Evolutionary conservation across 2,888 invertebrate species (phyloP).

Genomic region (Antheraea yamamai): DNA sequence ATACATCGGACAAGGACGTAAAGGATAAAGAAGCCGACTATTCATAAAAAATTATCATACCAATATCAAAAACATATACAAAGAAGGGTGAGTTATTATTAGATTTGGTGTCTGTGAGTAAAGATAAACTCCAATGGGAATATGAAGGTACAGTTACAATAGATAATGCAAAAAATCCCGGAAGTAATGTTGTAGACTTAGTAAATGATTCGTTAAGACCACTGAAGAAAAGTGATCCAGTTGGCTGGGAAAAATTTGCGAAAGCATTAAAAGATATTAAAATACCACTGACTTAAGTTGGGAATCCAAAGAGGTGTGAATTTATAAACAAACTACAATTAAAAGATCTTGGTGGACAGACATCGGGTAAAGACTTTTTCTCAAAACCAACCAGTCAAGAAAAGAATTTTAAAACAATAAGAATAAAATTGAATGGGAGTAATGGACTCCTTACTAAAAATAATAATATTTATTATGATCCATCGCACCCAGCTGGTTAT

Average conservation of each 20-base stretch:
- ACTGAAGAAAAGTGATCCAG: constrained; percentile 26
- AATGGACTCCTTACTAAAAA: background rate
- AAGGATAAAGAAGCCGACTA: background rate
- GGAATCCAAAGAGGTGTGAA: background rate
- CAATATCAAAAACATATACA: constrained; percentile 24
- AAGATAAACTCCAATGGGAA: constrained; percentile 24
- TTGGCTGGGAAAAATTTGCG: background rate
- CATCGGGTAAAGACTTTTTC: background rate
- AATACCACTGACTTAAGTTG: background rate
- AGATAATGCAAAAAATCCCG: constrained; percentile 25
- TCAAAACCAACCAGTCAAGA: background rate
- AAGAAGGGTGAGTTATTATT: constrained; percentile 30
- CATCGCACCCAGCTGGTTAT: too few relatives aligned
- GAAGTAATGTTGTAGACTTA: constrained; percentile 34
- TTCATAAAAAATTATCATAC: constrained; percentile 25
- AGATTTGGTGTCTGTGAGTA: constrained; percentile 21
- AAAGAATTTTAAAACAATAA: background rate
- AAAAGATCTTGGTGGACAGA: background rate
- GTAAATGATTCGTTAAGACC: constrained; percentile 34
- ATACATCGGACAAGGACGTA: background rate
- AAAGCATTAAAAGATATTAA: background rate
- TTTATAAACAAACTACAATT: background rate
- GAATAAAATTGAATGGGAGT: background rate
- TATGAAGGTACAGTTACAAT: constrained; percentile 29
- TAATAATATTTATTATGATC: too few relatives aligned